A percentile compares a stretch with the other conserved stretches of the same genome.
Evolutionary conservation across 30 jellyfish, hydroid and myxozoan species (phyloP).

Genomic region (Hydractinia echinata): DNA sequence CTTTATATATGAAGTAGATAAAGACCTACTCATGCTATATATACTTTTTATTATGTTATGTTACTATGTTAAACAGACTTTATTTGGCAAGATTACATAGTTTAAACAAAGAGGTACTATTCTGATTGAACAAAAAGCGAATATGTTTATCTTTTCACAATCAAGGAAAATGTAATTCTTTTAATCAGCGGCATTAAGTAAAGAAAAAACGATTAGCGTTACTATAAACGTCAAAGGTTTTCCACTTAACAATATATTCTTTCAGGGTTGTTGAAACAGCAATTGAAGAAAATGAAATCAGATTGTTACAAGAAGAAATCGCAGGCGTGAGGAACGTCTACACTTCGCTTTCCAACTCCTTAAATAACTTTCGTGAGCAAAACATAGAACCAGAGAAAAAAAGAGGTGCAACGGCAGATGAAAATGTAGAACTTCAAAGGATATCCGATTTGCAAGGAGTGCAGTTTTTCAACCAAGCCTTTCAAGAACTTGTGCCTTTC

Average conservation of each 20-base stretch:
- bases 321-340: background rate
- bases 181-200: no score
- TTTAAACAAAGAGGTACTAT: no score
- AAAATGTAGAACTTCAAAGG: background rate
- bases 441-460: background rate
- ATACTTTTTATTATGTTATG: no score
- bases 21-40: no score
- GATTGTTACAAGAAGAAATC: background rate
- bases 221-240: background rate
- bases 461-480: background rate
- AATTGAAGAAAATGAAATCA: background rate
- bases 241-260: background rate
- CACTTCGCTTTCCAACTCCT: background rate
- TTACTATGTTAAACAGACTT: no score
- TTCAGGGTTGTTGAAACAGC: background rate
- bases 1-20: no score
- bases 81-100: no score
- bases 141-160: no score
- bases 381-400: background rate
- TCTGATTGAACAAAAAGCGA: no score
- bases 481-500: conserved; percentile 1
- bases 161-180: no score
- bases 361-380: background rate
- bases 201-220: no score
- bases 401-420: no score